phyloP scores from a whole-genome alignment of 1,140 invertebrate genomes.

The Solen grandis region DNA sequence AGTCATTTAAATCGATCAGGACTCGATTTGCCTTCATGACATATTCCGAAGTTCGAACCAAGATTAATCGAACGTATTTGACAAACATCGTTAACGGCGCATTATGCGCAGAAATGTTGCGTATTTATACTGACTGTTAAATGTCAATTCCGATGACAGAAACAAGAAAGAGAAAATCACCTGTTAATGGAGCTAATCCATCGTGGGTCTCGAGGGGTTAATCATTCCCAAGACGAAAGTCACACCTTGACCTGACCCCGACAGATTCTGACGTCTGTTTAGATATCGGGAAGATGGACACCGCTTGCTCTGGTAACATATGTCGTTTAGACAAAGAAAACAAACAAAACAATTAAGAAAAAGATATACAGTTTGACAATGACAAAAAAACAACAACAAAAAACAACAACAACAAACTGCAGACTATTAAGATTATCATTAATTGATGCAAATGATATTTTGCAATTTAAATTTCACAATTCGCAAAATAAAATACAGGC shows the following conservation, averaged over 20 bases:
- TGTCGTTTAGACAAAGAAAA: neutral
- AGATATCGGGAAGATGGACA: neutral
- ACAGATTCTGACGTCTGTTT: neutral
- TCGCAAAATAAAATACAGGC: too few relatives aligned
- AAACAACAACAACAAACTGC: too few relatives aligned
- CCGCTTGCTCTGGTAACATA: neutral
- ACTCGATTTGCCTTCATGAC: slow-evolving; percentile 44
- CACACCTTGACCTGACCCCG: neutral
- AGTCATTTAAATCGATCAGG: slow-evolving; percentile 48
- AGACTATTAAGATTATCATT: too few relatives aligned
- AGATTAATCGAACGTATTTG: slow-evolving; percentile 46
- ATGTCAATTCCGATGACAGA: slow-evolving; percentile 18
- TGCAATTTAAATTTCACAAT: too few relatives aligned
- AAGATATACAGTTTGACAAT: too few relatives aligned
- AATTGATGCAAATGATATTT: too few relatives aligned
- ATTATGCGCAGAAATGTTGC: slow-evolving; percentile 30
- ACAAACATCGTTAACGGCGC: slow-evolving; percentile 42
- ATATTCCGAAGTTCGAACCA: slow-evolving; percentile 33
- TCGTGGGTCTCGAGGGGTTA: slow-evolving; percentile 13
- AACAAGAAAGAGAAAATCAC: neutral
- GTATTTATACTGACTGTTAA: slow-evolving; percentile 17
- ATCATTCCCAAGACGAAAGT: neutral
- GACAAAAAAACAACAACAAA: too few relatives aligned
- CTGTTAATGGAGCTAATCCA: neutral
- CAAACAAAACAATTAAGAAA: too few relatives aligned